Conservation (phyloP, 1,140 invertebrate genomes). For the Atta colombica region DNA sequence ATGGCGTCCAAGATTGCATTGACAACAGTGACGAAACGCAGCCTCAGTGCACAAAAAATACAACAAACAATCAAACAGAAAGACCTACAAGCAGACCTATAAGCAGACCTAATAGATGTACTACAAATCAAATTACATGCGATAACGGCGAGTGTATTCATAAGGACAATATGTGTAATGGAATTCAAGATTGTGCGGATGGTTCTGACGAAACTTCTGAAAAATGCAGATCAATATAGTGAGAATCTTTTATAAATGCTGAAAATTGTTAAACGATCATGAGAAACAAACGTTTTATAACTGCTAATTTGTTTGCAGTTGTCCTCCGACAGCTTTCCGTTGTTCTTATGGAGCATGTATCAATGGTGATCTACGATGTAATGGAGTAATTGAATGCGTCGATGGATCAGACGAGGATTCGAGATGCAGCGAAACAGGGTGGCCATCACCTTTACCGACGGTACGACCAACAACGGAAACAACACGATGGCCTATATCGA, state of each 20-base stretch:
- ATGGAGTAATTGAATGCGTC: slow-evolving; percentile 88
- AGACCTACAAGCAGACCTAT: neutral
- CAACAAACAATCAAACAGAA: neutral
- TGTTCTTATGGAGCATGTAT: slow-evolving; percentile 89
- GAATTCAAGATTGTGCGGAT: slow-evolving; percentile 86
- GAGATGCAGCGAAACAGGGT: neutral
- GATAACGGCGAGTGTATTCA: slow-evolving; percentile 81
- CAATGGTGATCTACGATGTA: slow-evolving; percentile 86
- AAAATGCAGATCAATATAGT: slow-evolving; percentile 84
- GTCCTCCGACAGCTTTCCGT: slow-evolving; percentile 85
- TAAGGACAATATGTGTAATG: slow-evolving; percentile 85
- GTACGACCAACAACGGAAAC: neutral
- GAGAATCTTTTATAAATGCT: slow-evolving; percentile 29
- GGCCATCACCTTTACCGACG: neutral
- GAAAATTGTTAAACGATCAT: neutral
- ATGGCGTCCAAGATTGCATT: slow-evolving; percentile 88
- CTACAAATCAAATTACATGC: slow-evolving; percentile 77
- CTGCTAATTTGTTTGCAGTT: slow-evolving; percentile 76
- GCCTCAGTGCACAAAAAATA: slow-evolving; percentile 59
- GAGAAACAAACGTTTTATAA: neutral
- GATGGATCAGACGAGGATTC: slow-evolving; percentile 90
- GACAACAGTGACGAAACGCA: slow-evolving; percentile 90
- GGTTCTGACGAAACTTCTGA: slow-evolving; percentile 88
- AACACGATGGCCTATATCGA: neutral
- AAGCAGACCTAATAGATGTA: slow-evolving; percentile 64